A percentile compares a stretch with the other conserved stretches of the same genome.
Evolutionary conservation across 2,888 invertebrate species (phyloP).

Genomic region (Listrodromus nycthemerus): DNA sequence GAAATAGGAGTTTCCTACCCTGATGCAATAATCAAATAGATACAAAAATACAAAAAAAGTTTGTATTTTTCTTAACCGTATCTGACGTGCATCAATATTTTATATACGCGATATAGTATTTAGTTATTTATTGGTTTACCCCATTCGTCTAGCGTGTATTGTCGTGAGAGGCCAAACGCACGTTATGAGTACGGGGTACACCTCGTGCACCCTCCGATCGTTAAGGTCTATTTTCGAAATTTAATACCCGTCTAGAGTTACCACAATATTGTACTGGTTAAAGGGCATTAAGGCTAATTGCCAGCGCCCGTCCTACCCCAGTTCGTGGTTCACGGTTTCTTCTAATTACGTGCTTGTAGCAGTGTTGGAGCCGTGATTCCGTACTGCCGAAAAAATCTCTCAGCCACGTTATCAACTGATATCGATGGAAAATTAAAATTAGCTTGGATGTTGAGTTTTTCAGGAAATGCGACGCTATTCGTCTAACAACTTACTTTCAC

Average conservation of each 20-base stretch:
- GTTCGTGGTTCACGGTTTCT: slow-evolving; percentile 15
- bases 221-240: slow-evolving; percentile 79
- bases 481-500: slow-evolving; percentile 70
- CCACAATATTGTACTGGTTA: slow-evolving; percentile 70
- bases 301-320: slow-evolving; percentile 48
- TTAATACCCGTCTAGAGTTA: slow-evolving; percentile 81
- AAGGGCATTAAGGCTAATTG: slow-evolving; percentile 78
- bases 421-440: background rate
- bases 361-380: slow-evolving; percentile 1
- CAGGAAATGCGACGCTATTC: background rate
- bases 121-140: slow-evolving; percentile 39
- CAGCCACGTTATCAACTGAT: background rate
- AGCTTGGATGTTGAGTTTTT: background rate
- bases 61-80: slow-evolving; percentile 5
- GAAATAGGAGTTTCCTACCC: slow-evolving; percentile 12
- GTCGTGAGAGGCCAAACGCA: slow-evolving; percentile 44
- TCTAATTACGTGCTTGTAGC: slow-evolving; percentile 16
- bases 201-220: slow-evolving; percentile 53
- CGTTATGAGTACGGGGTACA: slow-evolving; percentile 45
- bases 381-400: background rate
- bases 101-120: slow-evolving; percentile 6
- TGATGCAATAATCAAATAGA: slow-evolving; percentile 12
- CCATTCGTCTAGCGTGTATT: slow-evolving; percentile 42
- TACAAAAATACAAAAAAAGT: background rate
- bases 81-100: slow-evolving; percentile 15